These are phyloP conservation scores for Bombus haemorrhoidalis DNA, from an alignment of 1,140 invertebrate genomes.

Conservation along the genomic window DNA sequence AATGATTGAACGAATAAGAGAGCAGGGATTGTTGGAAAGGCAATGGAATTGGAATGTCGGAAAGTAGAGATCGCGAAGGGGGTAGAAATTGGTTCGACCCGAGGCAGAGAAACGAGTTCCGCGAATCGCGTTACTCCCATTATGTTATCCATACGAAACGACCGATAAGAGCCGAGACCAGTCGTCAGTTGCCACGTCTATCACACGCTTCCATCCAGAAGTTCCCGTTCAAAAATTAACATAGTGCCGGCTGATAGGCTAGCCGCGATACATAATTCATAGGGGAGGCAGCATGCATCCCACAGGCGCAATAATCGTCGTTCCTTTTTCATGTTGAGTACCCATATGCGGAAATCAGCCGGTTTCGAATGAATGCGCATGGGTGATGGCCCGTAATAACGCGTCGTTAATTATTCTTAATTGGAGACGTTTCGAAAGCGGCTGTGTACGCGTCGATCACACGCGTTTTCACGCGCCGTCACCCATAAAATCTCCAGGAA, in stretches of 20 bases:
- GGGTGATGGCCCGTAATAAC: slow-evolving; percentile 43
- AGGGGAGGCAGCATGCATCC: slow-evolving; percentile 30
- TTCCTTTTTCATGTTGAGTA: slow-evolving; percentile 58
- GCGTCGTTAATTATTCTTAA: slow-evolving; percentile 33
- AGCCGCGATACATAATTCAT: slow-evolving; percentile 64
- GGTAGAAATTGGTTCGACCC: slow-evolving; percentile 3
- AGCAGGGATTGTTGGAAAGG: too few relatives aligned
- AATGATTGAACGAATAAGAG: neutral
- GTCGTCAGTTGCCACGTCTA: slow-evolving; percentile 48
- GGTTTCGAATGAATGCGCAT: slow-evolving; percentile 32
- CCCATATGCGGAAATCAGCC: slow-evolving; percentile 55
- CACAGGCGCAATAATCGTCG: slow-evolving; percentile 33
- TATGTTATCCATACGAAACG: slow-evolving; percentile 34
- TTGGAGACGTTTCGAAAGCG: neutral
- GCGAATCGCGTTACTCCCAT: slow-evolving; percentile 10
- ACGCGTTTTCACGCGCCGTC: slow-evolving; percentile 27
- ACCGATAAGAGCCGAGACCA: slow-evolving; percentile 42
- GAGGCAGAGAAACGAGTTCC: neutral
- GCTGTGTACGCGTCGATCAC: slow-evolving; percentile 11
- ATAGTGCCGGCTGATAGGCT: slow-evolving; percentile 61
- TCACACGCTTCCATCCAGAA: slow-evolving; percentile 33
- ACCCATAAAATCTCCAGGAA: slow-evolving; percentile 14
- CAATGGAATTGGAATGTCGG: neutral
- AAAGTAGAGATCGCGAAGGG: neutral
- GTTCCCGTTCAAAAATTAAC: slow-evolving; percentile 58